Conservation (phyloP, 2,888 invertebrate genomes). For the Polylopha cassiicola region DNA sequence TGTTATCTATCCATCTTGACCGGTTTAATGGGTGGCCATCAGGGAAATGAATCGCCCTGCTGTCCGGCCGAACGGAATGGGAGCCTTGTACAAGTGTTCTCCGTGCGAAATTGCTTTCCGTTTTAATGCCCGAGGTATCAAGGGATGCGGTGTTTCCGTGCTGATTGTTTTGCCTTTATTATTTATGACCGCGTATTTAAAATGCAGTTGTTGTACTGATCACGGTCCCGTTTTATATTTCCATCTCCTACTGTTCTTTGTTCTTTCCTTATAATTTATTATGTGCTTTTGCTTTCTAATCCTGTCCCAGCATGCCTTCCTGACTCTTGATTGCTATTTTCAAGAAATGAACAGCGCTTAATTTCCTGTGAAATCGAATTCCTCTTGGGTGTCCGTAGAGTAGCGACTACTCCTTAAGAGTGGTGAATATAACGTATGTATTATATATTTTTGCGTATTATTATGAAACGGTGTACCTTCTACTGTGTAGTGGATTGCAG, state of each 20-base stretch:
- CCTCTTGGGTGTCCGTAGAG: too few species aligned
- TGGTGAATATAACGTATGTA: too few species aligned
- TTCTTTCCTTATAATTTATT: conserved; percentile 3
- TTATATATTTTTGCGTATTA: too few species aligned
- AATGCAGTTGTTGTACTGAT: conserved; percentile 18
- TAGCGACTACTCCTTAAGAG: too few species aligned
- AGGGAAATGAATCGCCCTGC: conserved; percentile 66
- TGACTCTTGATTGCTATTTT: conserved; percentile 5
- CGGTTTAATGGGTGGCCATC: conserved; percentile 71
- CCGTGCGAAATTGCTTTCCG: conserved; percentile 60
- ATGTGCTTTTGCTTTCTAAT: conserved; percentile 5
- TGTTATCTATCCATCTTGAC: conserved; percentile 74
- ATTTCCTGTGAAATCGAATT: not conserved
- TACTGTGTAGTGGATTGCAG: conserved; percentile 33
- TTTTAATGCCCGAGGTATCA: conserved; percentile 55
- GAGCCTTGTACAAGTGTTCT: conserved; percentile 54
- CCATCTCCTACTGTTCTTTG: conserved; percentile 3
- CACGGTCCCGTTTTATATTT: conserved; percentile 9
- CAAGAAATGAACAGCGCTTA: not conserved
- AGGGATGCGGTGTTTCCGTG: conserved; percentile 44
- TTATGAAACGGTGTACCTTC: conserved; percentile 27
- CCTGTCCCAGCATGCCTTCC: conserved; percentile 8
- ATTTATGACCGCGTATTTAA: conserved; percentile 24
- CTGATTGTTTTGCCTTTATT: conserved; percentile 43
- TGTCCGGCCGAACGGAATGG: conserved; percentile 52